A percentile compares a stretch with the other conserved stretches of the same genome.
phyloP scores from a whole-genome alignment of 2,888 invertebrate species.

The Bembecia ichneumoniformis region DNA sequence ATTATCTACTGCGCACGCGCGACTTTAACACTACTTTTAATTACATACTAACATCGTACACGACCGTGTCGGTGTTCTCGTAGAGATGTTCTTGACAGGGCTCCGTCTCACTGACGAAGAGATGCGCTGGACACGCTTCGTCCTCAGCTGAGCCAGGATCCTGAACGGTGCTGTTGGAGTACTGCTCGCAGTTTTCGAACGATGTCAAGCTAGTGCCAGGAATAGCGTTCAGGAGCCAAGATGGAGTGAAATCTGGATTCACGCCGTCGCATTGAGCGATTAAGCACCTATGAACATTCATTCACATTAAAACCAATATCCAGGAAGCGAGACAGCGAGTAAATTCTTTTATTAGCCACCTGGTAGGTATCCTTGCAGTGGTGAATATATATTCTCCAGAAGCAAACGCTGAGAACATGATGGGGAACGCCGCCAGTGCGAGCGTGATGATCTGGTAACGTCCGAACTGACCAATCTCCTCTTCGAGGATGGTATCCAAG shows the following conservation, averaged over 20 bases:
- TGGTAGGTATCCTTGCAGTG: slow-evolving; percentile 51
- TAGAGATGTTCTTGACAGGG: slow-evolving; percentile 42
- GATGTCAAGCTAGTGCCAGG: slow-evolving; percentile 25
- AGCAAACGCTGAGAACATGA: slow-evolving; percentile 58
- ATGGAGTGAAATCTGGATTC: slow-evolving; percentile 32
- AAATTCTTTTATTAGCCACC: slow-evolving; percentile 22
- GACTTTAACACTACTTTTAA: not conserved
- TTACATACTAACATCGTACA: slow-evolving; percentile 47
- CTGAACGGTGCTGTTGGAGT: slow-evolving; percentile 20
- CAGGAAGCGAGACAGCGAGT: too few species aligned
- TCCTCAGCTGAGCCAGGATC: slow-evolving; percentile 1
- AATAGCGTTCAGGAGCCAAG: slow-evolving; percentile 46
- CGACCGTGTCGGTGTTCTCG: slow-evolving; percentile 45
- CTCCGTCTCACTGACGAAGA: slow-evolving; percentile 29
- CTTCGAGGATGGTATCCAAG: slow-evolving; percentile 44
- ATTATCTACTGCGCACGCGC: not conserved
- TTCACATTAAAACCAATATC: not conserved
- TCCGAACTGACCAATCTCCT: slow-evolving; percentile 58
- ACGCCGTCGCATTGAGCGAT: slow-evolving; percentile 44
- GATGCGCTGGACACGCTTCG: slow-evolving; percentile 36
- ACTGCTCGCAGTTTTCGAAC: slow-evolving; percentile 45
- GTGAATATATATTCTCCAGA: slow-evolving; percentile 62
- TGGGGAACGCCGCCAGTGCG: slow-evolving; percentile 45
- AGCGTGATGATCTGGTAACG: slow-evolving; percentile 49
- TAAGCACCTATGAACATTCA: slow-evolving; percentile 30